phyloP scores from a whole-genome alignment of 92 coral and sea anemone species.

The Epizoanthus scotinus region DNA sequence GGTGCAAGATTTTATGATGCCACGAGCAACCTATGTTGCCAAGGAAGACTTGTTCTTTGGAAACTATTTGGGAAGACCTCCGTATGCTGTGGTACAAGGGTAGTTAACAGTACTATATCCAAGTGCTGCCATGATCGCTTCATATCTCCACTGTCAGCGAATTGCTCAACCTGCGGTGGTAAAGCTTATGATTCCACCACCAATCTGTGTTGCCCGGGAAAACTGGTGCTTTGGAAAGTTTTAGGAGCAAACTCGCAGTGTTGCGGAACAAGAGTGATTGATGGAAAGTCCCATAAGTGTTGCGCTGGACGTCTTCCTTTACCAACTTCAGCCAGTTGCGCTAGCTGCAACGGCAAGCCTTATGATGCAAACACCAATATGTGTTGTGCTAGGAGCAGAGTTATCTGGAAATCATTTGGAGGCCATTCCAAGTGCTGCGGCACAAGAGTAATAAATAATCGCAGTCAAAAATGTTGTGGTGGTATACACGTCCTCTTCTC shows the following conservation, averaged over 20 bases:
- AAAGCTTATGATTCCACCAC: neutral
- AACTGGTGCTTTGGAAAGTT: neutral
- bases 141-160: slow-evolving; percentile 1
- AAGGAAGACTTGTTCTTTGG: neutral
- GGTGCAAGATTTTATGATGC: slow-evolving; percentile 1
- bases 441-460: neutral
- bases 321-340: neutral
- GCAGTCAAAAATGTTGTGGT: neutral
- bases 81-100: slow-evolving; percentile 4
- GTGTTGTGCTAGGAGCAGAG: neutral
- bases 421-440: slow-evolving; percentile 6
- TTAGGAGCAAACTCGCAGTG: neutral
- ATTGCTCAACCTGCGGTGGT: neutral
- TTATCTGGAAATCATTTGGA: slow-evolving; percentile 6
- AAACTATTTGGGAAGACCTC: slow-evolving; percentile 7
- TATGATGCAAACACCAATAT: neutral
- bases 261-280: neutral
- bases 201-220: neutral
- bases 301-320: neutral
- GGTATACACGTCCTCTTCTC: neutral
- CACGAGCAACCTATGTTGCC: neutral
- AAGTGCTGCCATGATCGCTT: slow-evolving; percentile 7
- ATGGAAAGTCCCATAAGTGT: neutral
- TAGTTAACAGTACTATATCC: neutral
- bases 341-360: neutral